Evolutionary conservation across 1,140 invertebrate genomes (phyloP), one percentile per base, ranked within the genome.

Genomic region (Drosophila eugracilis): DNA sequence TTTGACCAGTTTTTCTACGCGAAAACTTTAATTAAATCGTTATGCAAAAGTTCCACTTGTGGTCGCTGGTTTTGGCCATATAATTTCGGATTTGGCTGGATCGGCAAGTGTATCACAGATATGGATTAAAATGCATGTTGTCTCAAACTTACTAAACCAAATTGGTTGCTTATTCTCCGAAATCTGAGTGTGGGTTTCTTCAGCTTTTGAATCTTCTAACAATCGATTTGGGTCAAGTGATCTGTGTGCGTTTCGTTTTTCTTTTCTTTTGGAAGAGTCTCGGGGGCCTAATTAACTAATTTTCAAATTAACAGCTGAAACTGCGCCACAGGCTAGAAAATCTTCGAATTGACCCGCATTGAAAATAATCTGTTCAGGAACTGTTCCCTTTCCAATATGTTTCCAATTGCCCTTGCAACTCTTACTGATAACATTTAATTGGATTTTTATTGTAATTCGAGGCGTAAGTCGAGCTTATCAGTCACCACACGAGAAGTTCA

Each of bases 11-110:
- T 63, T 39, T 53, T 39, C 39, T 66, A 24, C 54, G n/a, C n/a
- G 36, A 47, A 58, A 75, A 75, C 81, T 86, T 81, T 81, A 86
- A 85, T 85, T 85, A 85, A 86, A 85, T 71, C 67, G 81, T 85
- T 85, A 86, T 85, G 81, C 75, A 86, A 86, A 85, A 73, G 60
- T 81, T 78, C 73, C 81, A 85, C 77, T 81, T 81, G 81, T 81
- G 37, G 76, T 75, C 77, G 74, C 65, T 63, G 65, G 37, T 49
- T 21, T 21, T 34, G 34, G 28, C 63, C 55, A 80, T 85, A 67
- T 85, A 86, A 85, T 88, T 85, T 81, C 41, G 57, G 71, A 74
- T 58, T 81, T 63, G 70, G 62, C 72, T 86, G 75, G 67, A 86
- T 59, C 73, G 65, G 81, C 81, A 76, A 77, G 73, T 77, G 76